Evolutionary conservation across 2,113 vertebrate genomes (phyloP).

Genomic region (Dendropsophus ebraccatus): DNA sequence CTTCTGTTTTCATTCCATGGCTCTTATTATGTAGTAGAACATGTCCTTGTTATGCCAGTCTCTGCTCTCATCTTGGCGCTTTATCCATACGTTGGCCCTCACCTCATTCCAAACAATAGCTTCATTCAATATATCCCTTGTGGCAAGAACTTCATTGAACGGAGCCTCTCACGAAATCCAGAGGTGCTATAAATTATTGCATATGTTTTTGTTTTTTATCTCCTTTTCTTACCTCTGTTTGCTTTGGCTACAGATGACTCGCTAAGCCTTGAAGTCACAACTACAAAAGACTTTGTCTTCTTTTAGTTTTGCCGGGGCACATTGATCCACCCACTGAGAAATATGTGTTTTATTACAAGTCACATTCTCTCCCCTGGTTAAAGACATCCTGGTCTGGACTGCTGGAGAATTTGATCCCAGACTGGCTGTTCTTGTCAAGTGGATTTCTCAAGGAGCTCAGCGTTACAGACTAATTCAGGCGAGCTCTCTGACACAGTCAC

Average conservation of each 20-base stretch:
- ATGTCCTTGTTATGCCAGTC: neutral
- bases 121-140: constrained; percentile 37
- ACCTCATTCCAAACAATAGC: constrained; percentile 28
- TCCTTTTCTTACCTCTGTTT: constrained; percentile 38
- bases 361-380: neutral
- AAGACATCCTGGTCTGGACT: constrained; percentile 2
- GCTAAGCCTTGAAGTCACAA: constrained; percentile 28
- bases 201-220: constrained; percentile 18
- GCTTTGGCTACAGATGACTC: constrained; percentile 27
- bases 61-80: neutral
- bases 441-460: constrained; percentile 59
- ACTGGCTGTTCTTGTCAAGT: constrained; percentile 16
- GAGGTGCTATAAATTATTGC: neutral
- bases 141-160: constrained; percentile 18
- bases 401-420: constrained; percentile 20
- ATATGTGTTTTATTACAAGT: constrained; percentile 33
- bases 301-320: constrained; percentile 2
- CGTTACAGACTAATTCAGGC: constrained; percentile 55
- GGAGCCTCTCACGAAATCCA: constrained; percentile 15
- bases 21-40: neutral
- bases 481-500: constrained; percentile 50
- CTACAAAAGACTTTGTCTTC: constrained; percentile 42
- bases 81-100: neutral
- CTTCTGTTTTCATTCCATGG: neutral
- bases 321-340: constrained; percentile 45